Percentiles rank a stretch among this genome's conserved stretches.
phyloP scores from a whole-genome alignment of 2,113 vertebrate species.

The Gambusia holbrooki region DNA sequence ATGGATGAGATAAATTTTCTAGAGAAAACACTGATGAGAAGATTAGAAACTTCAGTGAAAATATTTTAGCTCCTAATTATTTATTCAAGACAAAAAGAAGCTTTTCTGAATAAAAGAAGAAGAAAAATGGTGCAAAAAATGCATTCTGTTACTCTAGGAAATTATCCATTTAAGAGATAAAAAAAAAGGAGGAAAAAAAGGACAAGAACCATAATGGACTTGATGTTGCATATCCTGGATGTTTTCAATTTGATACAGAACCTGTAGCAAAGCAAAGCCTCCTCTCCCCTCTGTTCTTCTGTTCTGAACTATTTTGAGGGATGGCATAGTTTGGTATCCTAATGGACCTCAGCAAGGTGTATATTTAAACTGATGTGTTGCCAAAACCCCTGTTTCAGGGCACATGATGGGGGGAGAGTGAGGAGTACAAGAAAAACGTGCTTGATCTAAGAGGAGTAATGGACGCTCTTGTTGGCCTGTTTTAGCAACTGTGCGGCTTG shows the following conservation, averaged over 20 bases:
- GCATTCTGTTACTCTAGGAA: neutral
- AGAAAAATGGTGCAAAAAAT: neutral
- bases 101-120: neutral
- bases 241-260: neutral
- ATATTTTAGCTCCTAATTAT: neutral
- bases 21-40: too few relatives aligned
- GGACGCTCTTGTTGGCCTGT: constrained; percentile 37
- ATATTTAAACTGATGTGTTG: constrained; percentile 24
- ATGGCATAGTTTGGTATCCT: constrained; percentile 42
- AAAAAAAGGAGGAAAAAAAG: neutral
- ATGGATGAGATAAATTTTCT: too few relatives aligned
- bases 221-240: neutral
- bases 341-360: constrained; percentile 72
- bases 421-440: constrained; percentile 13
- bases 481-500: constrained; percentile 36
- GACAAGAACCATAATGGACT: neutral
- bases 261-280: constrained; percentile 2
- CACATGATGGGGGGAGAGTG: constrained; percentile 17
- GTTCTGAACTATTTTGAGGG: constrained; percentile 42
- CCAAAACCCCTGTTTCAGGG: constrained; percentile 11
- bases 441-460: constrained; percentile 39
- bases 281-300: constrained; percentile 1
- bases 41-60: neutral
- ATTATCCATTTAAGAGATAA: neutral
- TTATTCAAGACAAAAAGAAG: neutral